Percentiles rank a stretch among this genome's conserved stretches.
Conservation (phyloP, 2,113 vertebrate genomes). For the Rhinogobius similis region DNA sequence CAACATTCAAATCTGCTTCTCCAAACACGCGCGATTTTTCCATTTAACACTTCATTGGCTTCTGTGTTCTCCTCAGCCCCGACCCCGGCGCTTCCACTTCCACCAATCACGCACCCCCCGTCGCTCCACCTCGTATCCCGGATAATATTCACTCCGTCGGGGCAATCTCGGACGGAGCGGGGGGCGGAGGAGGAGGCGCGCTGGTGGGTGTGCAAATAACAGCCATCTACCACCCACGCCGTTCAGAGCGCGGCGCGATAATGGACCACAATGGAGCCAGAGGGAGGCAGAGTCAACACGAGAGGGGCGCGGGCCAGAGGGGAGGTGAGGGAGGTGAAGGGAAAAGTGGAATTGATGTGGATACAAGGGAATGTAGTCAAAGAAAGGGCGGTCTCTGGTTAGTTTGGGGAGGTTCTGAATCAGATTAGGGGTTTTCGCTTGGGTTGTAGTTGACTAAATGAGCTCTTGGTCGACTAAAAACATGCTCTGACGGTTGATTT, state of each 20-base stretch:
- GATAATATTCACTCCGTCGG: constrained; percentile 58
- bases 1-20: constrained; percentile 80
- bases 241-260: constrained; percentile 50
- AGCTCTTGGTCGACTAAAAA: too few relatives aligned
- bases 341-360: too few relatives aligned
- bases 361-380: too few relatives aligned
- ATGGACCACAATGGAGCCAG: constrained; percentile 57
- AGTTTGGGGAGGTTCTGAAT: too few relatives aligned
- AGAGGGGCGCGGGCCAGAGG: neutral
- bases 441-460: too few relatives aligned
- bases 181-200: constrained; percentile 26
- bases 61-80: constrained; percentile 76
- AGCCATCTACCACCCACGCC: constrained; percentile 67
- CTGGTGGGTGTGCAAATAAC: constrained; percentile 59
- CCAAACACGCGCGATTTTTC: constrained; percentile 81
- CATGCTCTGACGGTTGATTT: too few relatives aligned
- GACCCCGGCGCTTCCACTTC: constrained; percentile 46
- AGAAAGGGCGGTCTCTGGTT: too few relatives aligned
- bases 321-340: constrained; percentile 6
- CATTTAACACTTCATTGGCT: constrained; percentile 91
- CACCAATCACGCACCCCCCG: constrained; percentile 59
- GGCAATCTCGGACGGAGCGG: constrained; percentile 56
- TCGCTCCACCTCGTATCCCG: constrained; percentile 46
- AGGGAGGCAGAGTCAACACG: constrained; percentile 59
- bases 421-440: too few relatives aligned